These are phyloP conservation scores for Heterodera carotae DNA, from an alignment of 1,140 invertebrate species.

Conservation along the genomic window DNA sequence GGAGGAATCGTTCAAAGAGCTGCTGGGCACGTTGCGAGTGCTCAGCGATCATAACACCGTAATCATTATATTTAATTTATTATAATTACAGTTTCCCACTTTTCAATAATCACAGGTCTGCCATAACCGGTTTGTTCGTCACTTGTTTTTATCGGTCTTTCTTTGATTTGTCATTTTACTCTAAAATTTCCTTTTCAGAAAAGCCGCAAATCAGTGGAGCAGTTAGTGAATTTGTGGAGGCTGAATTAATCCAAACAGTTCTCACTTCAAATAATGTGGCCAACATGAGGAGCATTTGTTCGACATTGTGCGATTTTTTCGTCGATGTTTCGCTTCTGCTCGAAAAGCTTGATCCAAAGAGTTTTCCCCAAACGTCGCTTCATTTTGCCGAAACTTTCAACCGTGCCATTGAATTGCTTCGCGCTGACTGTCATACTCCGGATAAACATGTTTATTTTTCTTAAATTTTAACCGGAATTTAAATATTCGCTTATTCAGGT, in stretches of 20 bases:
- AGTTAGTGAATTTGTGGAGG: slow-evolving; percentile 34
- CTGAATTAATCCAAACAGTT: slow-evolving; percentile 13
- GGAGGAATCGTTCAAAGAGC: slow-evolving; percentile 25
- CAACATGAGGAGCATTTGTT: slow-evolving; percentile 16
- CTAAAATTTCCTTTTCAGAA: slow-evolving; percentile 35
- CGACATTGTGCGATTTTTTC: slow-evolving; percentile 20
- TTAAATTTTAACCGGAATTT: not conserved
- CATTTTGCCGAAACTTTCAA: slow-evolving; percentile 36
- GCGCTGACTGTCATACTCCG: slow-evolving; percentile 28
- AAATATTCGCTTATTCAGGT: not conserved
- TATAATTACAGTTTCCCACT: slow-evolving; percentile 18
- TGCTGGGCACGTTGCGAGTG: slow-evolving; percentile 16
- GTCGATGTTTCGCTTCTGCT: slow-evolving; percentile 24
- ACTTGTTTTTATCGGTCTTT: too few species aligned
- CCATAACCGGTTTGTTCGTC: too few species aligned
- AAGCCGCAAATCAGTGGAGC: not conserved
- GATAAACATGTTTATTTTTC: slow-evolving; percentile 30
- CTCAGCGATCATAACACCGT: slow-evolving; percentile 28
- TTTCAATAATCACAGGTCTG: too few species aligned
- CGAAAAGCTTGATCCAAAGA: slow-evolving; percentile 33
- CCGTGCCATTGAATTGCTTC: slow-evolving; percentile 28
- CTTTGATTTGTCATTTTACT: too few species aligned
- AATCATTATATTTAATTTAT: slow-evolving; percentile 4
- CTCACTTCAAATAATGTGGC: not conserved
- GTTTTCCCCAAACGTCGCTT: slow-evolving; percentile 34